Base-by-base conservation (phyloP, 2,113 vertebrate species). In the Pipa parva region DNA sequence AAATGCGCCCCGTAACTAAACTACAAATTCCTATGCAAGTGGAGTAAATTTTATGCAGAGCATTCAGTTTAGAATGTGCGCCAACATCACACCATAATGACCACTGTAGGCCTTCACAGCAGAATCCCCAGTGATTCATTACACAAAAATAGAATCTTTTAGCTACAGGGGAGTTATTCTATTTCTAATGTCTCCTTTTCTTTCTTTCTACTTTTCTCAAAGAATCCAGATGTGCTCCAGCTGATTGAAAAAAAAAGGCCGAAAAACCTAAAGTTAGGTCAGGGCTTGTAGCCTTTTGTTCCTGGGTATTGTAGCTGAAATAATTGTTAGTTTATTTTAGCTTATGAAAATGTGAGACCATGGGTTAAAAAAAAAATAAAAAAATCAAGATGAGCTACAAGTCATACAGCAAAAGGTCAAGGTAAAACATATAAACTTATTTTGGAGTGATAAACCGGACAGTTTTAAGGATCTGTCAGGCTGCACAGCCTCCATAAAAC, bases 281-380 rank as follows among this genome's bases (percentile, higher is more conserved):
- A 77, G 86, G 85, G 39, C 15, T 5, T 83, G 85, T 83, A 83
- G 77, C 83, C 87, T 87, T 89, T 90, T 89, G 87, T 89, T 89
- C 84, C 58, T 21, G 86, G 84, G 83, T 84, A 87, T 86, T 78
- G 80, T 80, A 82, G 87, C 87, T 81, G 83, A 84, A 85, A 85
- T 89, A 90, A 89, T 90, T 88, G 87, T 86, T 89, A 85, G 86
- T 90, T 84, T 84, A 89, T 89, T 87, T 84, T 82, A 80, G 82
- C 84, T 89, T 89, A 90, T 89, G 87, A 88, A 88, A 89, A 76
- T 83, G 84, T 45, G 3, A 77, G 81, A 83, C 82, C 78, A 80
- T 84, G 87, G 83, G 87, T 87, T 86, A 87, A 83, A 75, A 79
- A 27, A 20, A 48, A 46, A 9, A 20, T 9, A 82, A 85, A 83